Evolutionary conservation across 1,140 invertebrate genomes (phyloP), one percentile per base, ranked within the genome.

Genomic region (Tetranychus urticae): DNA sequence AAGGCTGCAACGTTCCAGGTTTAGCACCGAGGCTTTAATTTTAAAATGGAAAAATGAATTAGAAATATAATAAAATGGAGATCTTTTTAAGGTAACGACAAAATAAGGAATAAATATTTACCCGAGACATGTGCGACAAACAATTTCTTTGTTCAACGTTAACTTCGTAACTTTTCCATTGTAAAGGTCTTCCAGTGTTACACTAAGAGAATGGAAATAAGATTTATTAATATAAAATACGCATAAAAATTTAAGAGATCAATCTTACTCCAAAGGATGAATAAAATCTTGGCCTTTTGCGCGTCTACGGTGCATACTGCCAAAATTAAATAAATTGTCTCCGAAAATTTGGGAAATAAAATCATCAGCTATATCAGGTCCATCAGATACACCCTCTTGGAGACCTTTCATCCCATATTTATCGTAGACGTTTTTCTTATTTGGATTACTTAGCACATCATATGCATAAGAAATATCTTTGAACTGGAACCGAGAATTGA

Each of bases 381-480:
- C 31, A 71, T 52, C 31, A 72, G 67, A n/a, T 71, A 67, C 14
- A 42, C 39, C 39, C 68, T 84, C 82, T 73, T 85, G 82, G 61
- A 88, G 69, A 6, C 82, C 85, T 71, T 87, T 84, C 36, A 90
- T 66, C 2, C 85, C 85, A 73, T 79, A 79, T 65, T 77, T 77
- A 70, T 88, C 84, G 70, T 88, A 88, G 45, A 79, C 72, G 66
- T 80, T 75, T 47, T 82, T 72, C 62, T 77, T 76, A 36, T 69
- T 62, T 2, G 70, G 69, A 68, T 80, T 33, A 12, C 14, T 31
- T 14, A 99, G 76, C 5, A 97, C 91, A 76, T 99, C 96, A 73
- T 99, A 98, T 0, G 93, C 92, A 77, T 93, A 88, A 64, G 91
- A 94, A 60, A 98, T 97, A 71, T 85, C 81, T 74, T 97, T 97